Evolutionary conservation across 2,797 vertebrate genomes (phyloP).

Genomic region (Hybognathus amarus): DNA sequence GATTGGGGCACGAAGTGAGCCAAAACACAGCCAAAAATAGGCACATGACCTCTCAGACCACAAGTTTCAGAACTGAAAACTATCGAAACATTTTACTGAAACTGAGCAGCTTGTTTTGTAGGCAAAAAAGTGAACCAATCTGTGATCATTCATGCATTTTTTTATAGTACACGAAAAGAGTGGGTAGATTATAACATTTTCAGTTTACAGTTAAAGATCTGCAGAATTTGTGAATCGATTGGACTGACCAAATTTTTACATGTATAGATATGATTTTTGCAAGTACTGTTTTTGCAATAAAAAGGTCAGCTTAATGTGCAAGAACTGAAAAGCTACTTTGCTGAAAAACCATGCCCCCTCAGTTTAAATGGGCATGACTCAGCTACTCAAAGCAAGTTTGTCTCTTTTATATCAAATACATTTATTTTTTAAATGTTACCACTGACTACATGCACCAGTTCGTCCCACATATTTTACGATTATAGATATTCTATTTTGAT

Average conservation of each 20-base stretch:
- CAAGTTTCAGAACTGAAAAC: neutral
- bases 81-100: neutral
- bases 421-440: neutral
- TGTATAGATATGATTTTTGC: neutral
- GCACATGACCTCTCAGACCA: neutral
- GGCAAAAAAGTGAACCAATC: neutral
- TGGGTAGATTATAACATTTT: neutral
- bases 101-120: neutral
- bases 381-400: neutral
- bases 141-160: neutral
- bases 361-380: neutral
- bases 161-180: neutral
- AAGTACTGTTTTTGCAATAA: neutral
- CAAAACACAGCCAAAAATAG: neutral
- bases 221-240: neutral
- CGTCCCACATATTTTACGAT: neutral
- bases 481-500: neutral
- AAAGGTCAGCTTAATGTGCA: neutral
- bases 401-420: neutral
- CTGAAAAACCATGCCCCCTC: neutral
- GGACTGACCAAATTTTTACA: too few species aligned
- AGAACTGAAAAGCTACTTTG: neutral
- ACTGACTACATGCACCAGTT: neutral
- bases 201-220: too few species aligned
- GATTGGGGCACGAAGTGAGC: neutral